A percentile compares a stretch with the other conserved stretches of the same genome.
Evolutionary conservation across 2,797 vertebrate species (phyloP).

Genomic region (Pachyuromys duprasi): DNA sequence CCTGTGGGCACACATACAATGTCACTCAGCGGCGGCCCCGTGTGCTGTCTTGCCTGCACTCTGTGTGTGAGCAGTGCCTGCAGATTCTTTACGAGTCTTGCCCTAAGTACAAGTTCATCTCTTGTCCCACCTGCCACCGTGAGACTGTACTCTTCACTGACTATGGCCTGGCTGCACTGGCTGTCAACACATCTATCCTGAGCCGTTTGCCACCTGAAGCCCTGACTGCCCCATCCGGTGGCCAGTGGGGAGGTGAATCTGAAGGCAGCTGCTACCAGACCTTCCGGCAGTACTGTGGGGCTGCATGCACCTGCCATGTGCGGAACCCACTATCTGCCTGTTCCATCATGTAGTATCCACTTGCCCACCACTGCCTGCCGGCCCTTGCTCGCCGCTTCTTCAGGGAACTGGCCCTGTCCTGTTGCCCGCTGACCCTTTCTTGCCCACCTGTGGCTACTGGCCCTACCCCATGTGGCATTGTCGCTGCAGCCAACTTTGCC

Average conservation of each 20-base stretch:
- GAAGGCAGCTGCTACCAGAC: slow-evolving; percentile 99
- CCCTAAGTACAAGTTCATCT: slow-evolving; percentile 99
- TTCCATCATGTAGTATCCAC: slow-evolving; percentile 94
- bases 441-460: slow-evolving; percentile 64
- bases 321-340: slow-evolving; percentile 98
- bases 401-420: slow-evolving; percentile 61
- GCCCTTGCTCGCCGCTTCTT: slow-evolving; percentile 18
- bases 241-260: slow-evolving; percentile 96
- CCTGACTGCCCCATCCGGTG: slow-evolving; percentile 89
- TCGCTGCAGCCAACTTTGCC: slow-evolving; percentile 69
- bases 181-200: slow-evolving; percentile 99
- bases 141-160: slow-evolving; percentile 99
- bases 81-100: slow-evolving; percentile 99
- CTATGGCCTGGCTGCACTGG: slow-evolving; percentile 97
- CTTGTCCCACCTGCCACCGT: slow-evolving; percentile 97
- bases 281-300: slow-evolving; percentile 99
- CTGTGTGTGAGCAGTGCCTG: slow-evolving; percentile 98
- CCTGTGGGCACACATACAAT: slow-evolving; percentile 98
- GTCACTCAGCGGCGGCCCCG: slow-evolving; percentile 96
- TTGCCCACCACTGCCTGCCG: neutral
- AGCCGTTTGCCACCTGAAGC: slow-evolving; percentile 95
- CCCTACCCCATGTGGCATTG: slow-evolving; percentile 61
- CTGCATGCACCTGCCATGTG: slow-evolving; percentile 98
- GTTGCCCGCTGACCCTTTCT: slow-evolving; percentile 54
- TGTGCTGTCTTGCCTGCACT: slow-evolving; percentile 98